These are phyloP conservation scores for Druceiella hillmani DNA, from an alignment of 2,888 invertebrate species.

Conservation along the genomic window DNA sequence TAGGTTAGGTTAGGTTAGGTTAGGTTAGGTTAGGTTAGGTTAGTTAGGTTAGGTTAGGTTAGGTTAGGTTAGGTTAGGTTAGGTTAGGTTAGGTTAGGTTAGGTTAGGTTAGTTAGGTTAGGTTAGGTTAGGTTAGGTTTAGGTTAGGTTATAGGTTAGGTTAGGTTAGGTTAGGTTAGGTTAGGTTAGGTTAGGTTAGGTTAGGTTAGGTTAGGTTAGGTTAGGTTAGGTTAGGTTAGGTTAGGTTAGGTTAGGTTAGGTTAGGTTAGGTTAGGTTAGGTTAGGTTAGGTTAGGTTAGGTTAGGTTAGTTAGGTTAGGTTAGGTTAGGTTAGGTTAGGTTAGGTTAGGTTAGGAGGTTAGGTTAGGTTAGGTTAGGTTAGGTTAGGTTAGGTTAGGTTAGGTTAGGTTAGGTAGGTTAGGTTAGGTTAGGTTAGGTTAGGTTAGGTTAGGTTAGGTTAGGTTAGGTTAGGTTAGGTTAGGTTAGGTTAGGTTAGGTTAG, in stretches of 20 bases:
- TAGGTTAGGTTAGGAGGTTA: constrained; percentile 25
- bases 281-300: constrained; percentile 27
- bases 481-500: constrained; percentile 26
- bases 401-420: constrained; percentile 20
- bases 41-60: constrained; percentile 21
- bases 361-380: constrained; percentile 24
- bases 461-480: constrained; percentile 26
- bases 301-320: constrained; percentile 25
- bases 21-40: constrained; percentile 22
- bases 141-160: constrained; percentile 16
- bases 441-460: constrained; percentile 20
- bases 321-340: constrained; percentile 22
- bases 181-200: constrained; percentile 21
- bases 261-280: constrained; percentile 26
- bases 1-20: constrained; percentile 21
- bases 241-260: constrained; percentile 25
- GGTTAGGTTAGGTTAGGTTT: constrained; percentile 23
- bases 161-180: constrained; percentile 7
- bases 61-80: constrained; percentile 22
- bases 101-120: constrained; percentile 22
- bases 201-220: constrained; percentile 24
- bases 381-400: constrained; percentile 24
- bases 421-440: constrained; percentile 17
- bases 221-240: constrained; percentile 22
- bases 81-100: constrained; percentile 23